Base-by-base conservation (phyloP, 2,797 vertebrate genomes). In the Clarias fuscus region DNA sequence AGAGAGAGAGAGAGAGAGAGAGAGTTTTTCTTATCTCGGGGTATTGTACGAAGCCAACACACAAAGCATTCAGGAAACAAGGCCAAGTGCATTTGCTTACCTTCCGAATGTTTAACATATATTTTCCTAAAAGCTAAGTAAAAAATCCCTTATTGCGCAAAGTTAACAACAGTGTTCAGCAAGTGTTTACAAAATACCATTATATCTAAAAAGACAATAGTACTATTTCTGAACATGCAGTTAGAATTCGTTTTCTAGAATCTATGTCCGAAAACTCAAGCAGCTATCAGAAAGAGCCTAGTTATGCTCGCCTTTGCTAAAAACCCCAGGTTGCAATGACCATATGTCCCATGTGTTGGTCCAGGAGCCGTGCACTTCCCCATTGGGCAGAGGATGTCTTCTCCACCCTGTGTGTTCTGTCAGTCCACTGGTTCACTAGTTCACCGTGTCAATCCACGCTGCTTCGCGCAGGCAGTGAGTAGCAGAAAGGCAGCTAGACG, bases 371-470 rank as follows among this genome's bases (percentile, higher is more conserved):
- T 84, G 87, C 71, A 88, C 80, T 90, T 89, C 91, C 90, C 88
- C 85, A 93, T 93, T 93, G 93, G 93, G 93, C 90, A 92, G 90
- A 87, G 90, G 91, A 94, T 84, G 85, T 85, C 90, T 88, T 92
- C 86, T 91, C 86, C 86, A 90, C 88, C 89, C 89, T 86, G 88
- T 88, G 90, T 89, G 88, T 93, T 90, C 91, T 93, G 93, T 93
- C 92, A 93, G 92, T 92, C 91, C 91, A 90, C 91, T 88, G 92
- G 93, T 94, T 94, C 93, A 94, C 90, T 85, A 93, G 92, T 94
- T 94, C 94, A 94, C 71, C 78, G 87, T 93, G 92, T 93, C 93
- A 93, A 92, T 91, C 91, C 86, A 89, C 86, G 85, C 76, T 86
- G 85, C 88, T 89, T 86, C 84, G 81, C 18, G 82, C 85, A 88